Base-by-base conservation (phyloP, 2,797 vertebrate genomes). In the Pogoniulus pusillus region DNA sequence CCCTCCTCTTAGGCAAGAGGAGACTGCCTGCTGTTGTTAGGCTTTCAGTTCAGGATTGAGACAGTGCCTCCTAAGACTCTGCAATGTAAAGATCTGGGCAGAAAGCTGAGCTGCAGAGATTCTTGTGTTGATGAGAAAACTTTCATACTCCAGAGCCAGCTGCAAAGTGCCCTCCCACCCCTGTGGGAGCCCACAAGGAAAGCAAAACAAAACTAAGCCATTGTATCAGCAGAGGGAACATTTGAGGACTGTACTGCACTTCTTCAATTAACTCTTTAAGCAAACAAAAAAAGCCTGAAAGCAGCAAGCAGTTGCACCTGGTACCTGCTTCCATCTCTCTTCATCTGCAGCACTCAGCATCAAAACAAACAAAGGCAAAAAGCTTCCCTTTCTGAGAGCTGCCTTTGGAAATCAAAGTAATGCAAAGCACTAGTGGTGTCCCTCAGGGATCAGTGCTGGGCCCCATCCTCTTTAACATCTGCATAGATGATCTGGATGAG, bases 201-300 rank as follows among this genome's bases (percentile, higher is more conserved):
- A 65, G 58, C 65, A 91, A 87, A 82, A 64, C 49, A 82, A 93
- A 95, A 93, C 71, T n/a, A 93, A 87, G 54, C 82, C 69, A 82
- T 84, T 94, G 85, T 88, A 60, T 82, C 54, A 49, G 16, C 69
- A 82, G 75, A 85, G 51, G 10, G 91, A 86, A 35, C 90, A 54
- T 76, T 62, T 78, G 68, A 82, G 51, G 16, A 45, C 18, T 68
- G 35, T 34, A 27, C 24, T 62, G 77, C 60, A 60, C 35, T 88
- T 91, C 54, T 66, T 29, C 45, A 27, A 3, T 88, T 90, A 91
- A 77, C 78, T 77, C 64, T 64, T 13, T 59, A 35, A 85, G 62
- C 24, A n/a, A n/a, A n/a, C n/a, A n/a, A 88, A 82, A 88, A 63
- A 17, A 0, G 2, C 37, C 69, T 59, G 41, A 66, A 93, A 85